Base-by-base conservation (phyloP, 2,113 vertebrate species). In the Candoia aspera region DNA sequence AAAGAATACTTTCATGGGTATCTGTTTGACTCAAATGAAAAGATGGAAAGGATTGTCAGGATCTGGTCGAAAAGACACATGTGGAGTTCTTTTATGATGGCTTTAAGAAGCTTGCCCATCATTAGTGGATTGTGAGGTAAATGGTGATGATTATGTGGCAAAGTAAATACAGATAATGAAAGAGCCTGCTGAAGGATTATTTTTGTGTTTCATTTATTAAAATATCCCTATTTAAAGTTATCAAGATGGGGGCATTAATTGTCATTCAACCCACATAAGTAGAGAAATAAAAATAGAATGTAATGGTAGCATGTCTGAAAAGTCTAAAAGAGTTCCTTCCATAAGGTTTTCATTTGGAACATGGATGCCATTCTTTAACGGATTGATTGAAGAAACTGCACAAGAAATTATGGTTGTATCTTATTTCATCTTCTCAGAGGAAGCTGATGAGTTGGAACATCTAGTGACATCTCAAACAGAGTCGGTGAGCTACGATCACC, bases 401-500 rank as follows among this genome's bases (percentile, higher is more conserved):
- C 17, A 24, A 84, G 24, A 11, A 23, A 79, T n/a, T 54, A 46
- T 33, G 19, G 33, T 12, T 64, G 26, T 84, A 54, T 49, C 57
- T 91, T 92, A 58, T 94, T 49, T 93, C 94, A 57, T 92, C 42
- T 86, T 37, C 68, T 13, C 90, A 97, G 98, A 98, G 1, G 98
- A 98, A 46, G 98, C 97, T 5, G 98, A 99, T 55, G 99, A 99
- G 73, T 96, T 99, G 90, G 98, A 99, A 68, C 97, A 96, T 23
- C 94, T 96, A 26, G 97, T 99, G 88, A 99, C 98, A 0, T 97
- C 96, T 0, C 98, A 86, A 42, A 98, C 97, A 0, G 98, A 99
- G 94, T 98, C 98, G 0, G 91, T 99, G 88, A 98, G 98, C 94
- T 99, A 98, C 0, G 98, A 99, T 94, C 99, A 99, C 93, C 99